Conservation (phyloP, 2,888 invertebrate species). For the Lumbricus terrestris region DNA sequence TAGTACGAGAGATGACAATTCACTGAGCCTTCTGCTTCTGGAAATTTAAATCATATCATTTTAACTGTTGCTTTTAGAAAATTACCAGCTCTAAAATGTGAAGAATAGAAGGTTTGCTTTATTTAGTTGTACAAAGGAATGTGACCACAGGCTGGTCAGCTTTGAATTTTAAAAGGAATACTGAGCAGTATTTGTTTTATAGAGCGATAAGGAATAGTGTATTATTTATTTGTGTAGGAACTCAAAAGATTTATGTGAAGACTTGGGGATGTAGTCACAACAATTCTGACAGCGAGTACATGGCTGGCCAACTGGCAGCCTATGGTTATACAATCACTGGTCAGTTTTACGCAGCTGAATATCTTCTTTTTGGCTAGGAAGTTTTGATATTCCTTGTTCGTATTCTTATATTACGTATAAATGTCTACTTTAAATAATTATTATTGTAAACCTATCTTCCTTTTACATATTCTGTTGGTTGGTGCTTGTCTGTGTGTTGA, state of each 20-base stretch:
- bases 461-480: not conserved
- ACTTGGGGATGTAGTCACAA: constrained; percentile 96
- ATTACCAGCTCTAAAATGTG: not conserved
- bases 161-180: not conserved
- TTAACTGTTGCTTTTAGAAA: not conserved
- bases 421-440: not conserved
- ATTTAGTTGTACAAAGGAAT: not conserved
- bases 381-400: not conserved
- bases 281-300: constrained; percentile 95
- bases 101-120: not conserved
- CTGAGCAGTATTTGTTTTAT: not conserved
- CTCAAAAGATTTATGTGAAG: constrained; percentile 36
- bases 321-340: constrained; percentile 81
- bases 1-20: not conserved
- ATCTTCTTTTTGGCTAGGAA: not conserved
- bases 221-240: constrained; percentile 28
- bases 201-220: not conserved
- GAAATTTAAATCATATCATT: not conserved
- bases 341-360: constrained; percentile 38
- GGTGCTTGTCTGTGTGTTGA: not conserved
- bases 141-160: not conserved
- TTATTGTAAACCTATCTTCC: not conserved
- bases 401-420: too few species aligned
- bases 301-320: constrained; percentile 88
- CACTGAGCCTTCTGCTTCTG: not conserved